Base-by-base conservation (phyloP, 2,888 invertebrate genomes). In the Calephelis perditalis region DNA sequence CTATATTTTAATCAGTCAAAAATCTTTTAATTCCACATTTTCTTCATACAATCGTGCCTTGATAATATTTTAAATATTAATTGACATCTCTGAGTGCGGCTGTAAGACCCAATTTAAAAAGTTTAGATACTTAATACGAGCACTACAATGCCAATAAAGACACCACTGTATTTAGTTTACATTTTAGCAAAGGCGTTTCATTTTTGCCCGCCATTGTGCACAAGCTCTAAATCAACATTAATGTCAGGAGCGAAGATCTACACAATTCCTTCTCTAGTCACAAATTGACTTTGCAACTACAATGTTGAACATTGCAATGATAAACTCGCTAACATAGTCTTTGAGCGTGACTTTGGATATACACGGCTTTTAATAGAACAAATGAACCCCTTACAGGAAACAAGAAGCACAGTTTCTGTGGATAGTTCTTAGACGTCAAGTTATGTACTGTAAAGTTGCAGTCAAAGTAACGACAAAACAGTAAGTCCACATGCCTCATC, bases 221-320 rank as follows among this genome's bases (percentile, higher is more conserved):
- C n/a, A 12, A 46, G n/a, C 46, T 12, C 46, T 46, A 46, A 46
- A n/a, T 46, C 46, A 12, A 46, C 46, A 46, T 46, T 12, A 58
- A 58, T n/a, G 35, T 58, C 12, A 47, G 37, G 36, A 37, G 58
- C 15, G 45, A 49, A 12, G 37, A 47, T 47, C 15, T 15, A 12
- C 15, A 49, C 58, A 58, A 58, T 46, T 37, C 37, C 36, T 26
- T 12, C 37, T 26, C 40, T 15, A 37, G 37, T 47, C 36, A 47
- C 58, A 58, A 49, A 49, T 49, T 58, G 40, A 40, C 11, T 49
- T 47, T 8, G 40, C 40, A 26, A 49, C 26, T 49, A 37, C 57
- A 57, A 44, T 57, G 37, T 11, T 49, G 47, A 49, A 58, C 58
- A 49, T 49, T 10, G 58, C 49, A 49, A 49, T 49, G 49, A 11